Evolutionary conservation across 2,888 invertebrate species (phyloP), one percentile per base, ranked within the genome.

Genomic region (Pristionchus fissidentatus): DNA sequence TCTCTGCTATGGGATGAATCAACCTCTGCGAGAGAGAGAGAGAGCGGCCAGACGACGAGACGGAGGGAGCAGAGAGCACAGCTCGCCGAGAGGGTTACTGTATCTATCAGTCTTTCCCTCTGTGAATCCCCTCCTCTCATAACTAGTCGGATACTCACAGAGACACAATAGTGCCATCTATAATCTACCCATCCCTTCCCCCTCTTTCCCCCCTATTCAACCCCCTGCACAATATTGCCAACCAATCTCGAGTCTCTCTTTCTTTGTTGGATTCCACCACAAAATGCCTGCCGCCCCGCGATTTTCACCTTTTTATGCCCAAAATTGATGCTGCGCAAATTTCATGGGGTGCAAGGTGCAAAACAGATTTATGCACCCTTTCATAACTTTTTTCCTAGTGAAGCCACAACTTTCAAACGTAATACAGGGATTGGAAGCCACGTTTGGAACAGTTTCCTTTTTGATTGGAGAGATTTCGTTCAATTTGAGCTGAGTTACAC

Each of bases 121-220:
- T 35, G 15, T 5, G 70, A 41, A 70, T 77, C 49, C 52, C 29
- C 26, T n/a, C n/a, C n/a, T 26, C 43, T 7, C 66, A 70, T 52
- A 77, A 52, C 77, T 52, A 77, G 52, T 77, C 77, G 52, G 32
- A 7, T 26, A 22, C 10, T 22, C 10, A 15, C 35, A 77, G 32
- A 26, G 46, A 32, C 75, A 75, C 52, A 73, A 73, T 73, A 46
- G 43, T 46, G 46, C 43, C 73, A 75, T 52, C 46, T 49, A 49
- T 52, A 75, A 49, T 78, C 52, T 57, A 52, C 78, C 78, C 57
- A 38, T 78, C 78, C 78, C 78, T 55, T 10, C 32, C 57, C n/a
- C 41, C 79, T 26, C 79, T 55, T 22, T 3, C 35, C n/a, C 55
- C 38, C 38, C 57, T 13, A 55, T 79, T 46, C 77, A 77, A 19